A percentile compares a stretch with the other conserved stretches of the same genome.
Evolutionary conservation across 2,888 invertebrate genomes (phyloP).

Genomic region (Lasiommata megera): DNA sequence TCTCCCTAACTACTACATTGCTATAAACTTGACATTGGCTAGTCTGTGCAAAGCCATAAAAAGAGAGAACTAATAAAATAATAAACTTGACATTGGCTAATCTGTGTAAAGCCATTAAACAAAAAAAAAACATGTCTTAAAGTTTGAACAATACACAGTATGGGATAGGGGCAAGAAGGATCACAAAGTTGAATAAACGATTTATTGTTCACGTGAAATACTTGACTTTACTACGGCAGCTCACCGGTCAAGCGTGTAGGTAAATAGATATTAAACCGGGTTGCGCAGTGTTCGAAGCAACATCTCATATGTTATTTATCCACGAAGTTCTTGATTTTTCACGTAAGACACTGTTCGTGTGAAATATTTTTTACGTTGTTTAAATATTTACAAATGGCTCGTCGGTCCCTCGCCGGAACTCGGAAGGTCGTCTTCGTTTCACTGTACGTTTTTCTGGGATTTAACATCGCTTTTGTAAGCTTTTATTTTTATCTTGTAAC

Average conservation of each 20-base stretch:
- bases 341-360: slow-evolving; percentile 32
- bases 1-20: too few species aligned
- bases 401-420: slow-evolving; percentile 36
- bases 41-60: too few species aligned
- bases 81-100: too few species aligned
- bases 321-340: slow-evolving; percentile 37
- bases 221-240: background rate
- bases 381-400: slow-evolving; percentile 49
- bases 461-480: background rate
- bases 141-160: too few species aligned
- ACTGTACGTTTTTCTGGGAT: slow-evolving; percentile 29
- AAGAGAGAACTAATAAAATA: too few species aligned
- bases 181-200: background rate
- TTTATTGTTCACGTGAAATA: background rate
- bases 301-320: slow-evolving; percentile 36
- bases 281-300: slow-evolving; percentile 26
- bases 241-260: background rate
- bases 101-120: too few species aligned
- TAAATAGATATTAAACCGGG: background rate
- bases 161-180: too few species aligned
- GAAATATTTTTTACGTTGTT: slow-evolving; percentile 43
- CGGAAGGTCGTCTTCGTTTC: slow-evolving; percentile 32
- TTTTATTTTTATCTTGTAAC: too few species aligned
- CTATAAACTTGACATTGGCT: too few species aligned
- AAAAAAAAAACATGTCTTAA: too few species aligned